Conservation (phyloP, 2,113 vertebrate species). For the Grammomys surdaster region DNA sequence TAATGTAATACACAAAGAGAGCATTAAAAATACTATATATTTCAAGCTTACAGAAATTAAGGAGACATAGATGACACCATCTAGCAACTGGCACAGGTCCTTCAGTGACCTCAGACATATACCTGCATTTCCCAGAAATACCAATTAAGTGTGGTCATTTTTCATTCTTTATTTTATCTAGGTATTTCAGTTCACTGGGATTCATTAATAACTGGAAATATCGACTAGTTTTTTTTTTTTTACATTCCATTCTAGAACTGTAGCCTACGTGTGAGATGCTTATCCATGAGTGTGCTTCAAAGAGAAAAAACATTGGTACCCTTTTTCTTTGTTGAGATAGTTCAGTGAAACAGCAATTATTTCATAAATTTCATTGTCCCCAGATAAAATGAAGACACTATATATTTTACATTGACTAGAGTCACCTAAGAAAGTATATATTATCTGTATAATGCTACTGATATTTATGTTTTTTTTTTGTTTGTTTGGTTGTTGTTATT, state of each 20-base stretch:
- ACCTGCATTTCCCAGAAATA: conserved; percentile 67
- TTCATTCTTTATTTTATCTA: conserved; percentile 47
- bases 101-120: conserved; percentile 12
- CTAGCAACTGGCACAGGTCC: conserved; percentile 16
- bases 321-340: background rate
- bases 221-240: background rate
- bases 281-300: background rate
- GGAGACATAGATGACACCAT: background rate
- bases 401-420: background rate
- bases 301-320: background rate
- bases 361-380: background rate
- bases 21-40: background rate
- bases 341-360: background rate
- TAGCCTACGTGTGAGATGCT: background rate
- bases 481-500: background rate
- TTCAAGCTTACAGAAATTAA: background rate
- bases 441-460: background rate
- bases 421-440: background rate
- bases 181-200: background rate
- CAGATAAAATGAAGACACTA: background rate
- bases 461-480: background rate
- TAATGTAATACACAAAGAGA: conserved; percentile 16
- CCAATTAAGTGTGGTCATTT: conserved; percentile 2
- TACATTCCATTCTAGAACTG: background rate
- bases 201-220: conserved; percentile 6